A percentile compares a stretch with the other conserved stretches of the same genome.
phyloP scores from a whole-genome alignment of 2,888 invertebrate genomes.

The Crocallis elinguaria region DNA sequence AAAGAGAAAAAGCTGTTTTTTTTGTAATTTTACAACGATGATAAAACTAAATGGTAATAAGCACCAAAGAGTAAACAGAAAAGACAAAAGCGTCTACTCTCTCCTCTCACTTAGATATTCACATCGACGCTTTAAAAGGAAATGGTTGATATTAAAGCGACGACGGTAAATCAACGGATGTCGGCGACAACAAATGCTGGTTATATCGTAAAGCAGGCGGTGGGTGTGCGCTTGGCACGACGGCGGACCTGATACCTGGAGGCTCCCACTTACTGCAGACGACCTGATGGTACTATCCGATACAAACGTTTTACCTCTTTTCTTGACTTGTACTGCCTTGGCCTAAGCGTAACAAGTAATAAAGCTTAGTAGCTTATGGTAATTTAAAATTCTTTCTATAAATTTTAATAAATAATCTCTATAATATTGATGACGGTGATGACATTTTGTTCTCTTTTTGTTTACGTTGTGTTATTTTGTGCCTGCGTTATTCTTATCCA shows the following conservation, averaged over 20 bases:
- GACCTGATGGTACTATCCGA: background rate
- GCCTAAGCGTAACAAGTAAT: no score
- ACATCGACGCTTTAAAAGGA: constrained; percentile 59
- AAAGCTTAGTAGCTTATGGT: no score
- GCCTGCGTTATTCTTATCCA: no score
- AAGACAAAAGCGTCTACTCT: constrained; percentile 7
- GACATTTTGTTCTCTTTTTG: no score
- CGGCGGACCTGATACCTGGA: constrained; percentile 16
- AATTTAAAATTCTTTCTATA: no score
- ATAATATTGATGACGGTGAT: no score
- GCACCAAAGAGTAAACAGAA: background rate
- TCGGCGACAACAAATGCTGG: constrained; percentile 75
- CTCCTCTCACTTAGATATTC: constrained; percentile 48
- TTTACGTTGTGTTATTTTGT: no score
- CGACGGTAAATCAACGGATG: constrained; percentile 74
- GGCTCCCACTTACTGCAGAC: constrained; percentile 9
- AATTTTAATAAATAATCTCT: no score
- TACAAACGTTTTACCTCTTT: no score
- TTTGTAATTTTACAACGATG: no score
- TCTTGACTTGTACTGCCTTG: no score
- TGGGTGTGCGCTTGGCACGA: constrained; percentile 54
- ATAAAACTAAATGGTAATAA: background rate
- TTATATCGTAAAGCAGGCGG: constrained; percentile 48
- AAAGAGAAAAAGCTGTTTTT: no score
- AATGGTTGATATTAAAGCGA: constrained; percentile 63